Evolutionary conservation across 2,113 vertebrate genomes (phyloP).

Genomic region (Synchiropus splendidus): DNA sequence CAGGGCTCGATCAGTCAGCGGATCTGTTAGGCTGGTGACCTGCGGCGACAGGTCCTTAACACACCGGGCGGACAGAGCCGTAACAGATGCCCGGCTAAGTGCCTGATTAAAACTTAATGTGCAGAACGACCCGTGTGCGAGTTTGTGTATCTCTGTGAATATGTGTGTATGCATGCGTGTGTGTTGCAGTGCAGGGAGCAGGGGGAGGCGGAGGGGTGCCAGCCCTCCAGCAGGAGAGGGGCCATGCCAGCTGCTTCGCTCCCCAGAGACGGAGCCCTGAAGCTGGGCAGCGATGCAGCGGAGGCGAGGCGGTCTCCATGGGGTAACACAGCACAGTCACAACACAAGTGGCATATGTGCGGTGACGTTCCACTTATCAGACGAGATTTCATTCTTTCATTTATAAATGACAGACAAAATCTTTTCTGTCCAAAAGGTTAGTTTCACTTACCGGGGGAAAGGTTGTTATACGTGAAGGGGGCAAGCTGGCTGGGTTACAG

Average conservation of each 20-base stretch:
- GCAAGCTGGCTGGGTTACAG: too few relatives aligned
- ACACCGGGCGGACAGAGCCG: constrained; percentile 47
- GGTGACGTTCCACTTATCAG: constrained; percentile 43
- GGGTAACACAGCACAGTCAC: constrained; percentile 31
- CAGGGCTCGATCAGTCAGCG: constrained; percentile 50
- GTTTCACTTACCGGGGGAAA: too few relatives aligned
- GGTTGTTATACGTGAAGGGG: too few relatives aligned
- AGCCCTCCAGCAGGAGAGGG: constrained; percentile 58
- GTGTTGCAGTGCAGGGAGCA: constrained; percentile 21
- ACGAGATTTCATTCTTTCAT: constrained; percentile 35
- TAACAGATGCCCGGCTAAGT: constrained; percentile 72
- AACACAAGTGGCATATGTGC: constrained; percentile 52
- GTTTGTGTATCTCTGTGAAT: constrained; percentile 11
- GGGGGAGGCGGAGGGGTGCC: constrained; percentile 40
- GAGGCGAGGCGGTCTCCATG: constrained; percentile 26
- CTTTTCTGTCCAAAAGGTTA: too few relatives aligned
- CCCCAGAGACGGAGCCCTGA: constrained; percentile 55
- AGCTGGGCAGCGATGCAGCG: constrained; percentile 58
- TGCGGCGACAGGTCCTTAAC: constrained; percentile 61
- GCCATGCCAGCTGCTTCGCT: constrained; percentile 59
- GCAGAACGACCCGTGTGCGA: constrained; percentile 39
- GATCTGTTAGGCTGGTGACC: constrained; percentile 52
- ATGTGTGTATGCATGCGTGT: constrained; percentile 16
- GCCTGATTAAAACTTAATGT: constrained; percentile 73
- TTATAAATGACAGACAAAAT: too few relatives aligned